Evolutionary conservation across 2,888 invertebrate species (phyloP).

Genomic region (Dusona sp.): DNA sequence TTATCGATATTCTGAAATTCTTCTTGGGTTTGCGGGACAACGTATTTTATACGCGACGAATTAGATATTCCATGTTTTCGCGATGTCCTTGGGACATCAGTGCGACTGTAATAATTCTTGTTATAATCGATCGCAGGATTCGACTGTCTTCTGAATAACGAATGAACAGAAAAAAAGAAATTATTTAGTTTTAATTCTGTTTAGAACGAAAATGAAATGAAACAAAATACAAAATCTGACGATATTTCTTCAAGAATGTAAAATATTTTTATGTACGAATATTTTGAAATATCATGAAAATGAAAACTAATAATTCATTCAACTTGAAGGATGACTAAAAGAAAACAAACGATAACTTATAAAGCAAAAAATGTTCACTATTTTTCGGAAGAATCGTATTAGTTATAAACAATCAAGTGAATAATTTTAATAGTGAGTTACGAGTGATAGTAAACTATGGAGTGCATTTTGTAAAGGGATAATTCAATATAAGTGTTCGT

Average conservation of each 20-base stretch:
- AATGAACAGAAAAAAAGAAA: neutral
- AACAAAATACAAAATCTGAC: neutral
- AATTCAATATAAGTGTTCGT: neutral
- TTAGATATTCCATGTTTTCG: constrained; percentile 65
- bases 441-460: neutral
- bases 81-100: constrained; percentile 69
- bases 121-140: constrained; percentile 69
- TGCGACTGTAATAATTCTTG: constrained; percentile 68
- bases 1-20: constrained; percentile 21
- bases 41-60: constrained; percentile 68
- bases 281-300: neutral
- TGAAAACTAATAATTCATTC: too few relatives aligned
- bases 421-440: neutral
- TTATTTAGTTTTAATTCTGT: neutral
- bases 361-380: too few relatives aligned
- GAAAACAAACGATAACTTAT: neutral
- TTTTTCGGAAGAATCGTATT: neutral
- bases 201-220: neutral
- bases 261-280: neutral
- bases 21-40: constrained; percentile 29
- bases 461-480: neutral
- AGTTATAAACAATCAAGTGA: too few relatives aligned
- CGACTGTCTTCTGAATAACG: constrained; percentile 63
- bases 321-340: neutral
- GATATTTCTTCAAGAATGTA: neutral